phyloP scores from a whole-genome alignment of 2,888 invertebrate genomes.

The Chloromyia formosa region DNA sequence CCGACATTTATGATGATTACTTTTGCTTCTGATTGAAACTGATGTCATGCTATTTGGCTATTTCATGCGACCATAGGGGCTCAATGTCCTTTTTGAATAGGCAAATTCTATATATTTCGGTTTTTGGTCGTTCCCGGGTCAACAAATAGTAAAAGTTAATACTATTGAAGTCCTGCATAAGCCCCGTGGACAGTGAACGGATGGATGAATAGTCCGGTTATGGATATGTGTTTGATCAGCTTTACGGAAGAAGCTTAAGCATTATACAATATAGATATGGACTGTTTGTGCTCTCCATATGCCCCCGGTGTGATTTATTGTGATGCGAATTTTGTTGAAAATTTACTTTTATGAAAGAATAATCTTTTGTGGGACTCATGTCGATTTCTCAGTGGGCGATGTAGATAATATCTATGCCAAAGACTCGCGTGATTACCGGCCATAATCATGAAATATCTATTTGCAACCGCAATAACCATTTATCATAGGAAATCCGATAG shows the following conservation, averaged over 20 bases:
- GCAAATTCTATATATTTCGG: not conserved
- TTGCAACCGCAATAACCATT: no score
- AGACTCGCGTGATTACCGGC: no score
- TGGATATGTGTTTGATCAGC: not conserved
- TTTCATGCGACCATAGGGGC: slow-evolving; percentile 4
- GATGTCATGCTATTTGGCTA: slow-evolving; percentile 36
- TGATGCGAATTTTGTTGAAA: no score
- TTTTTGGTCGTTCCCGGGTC: not conserved
- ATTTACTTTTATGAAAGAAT: no score
- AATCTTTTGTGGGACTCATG: no score
- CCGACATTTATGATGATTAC: slow-evolving; percentile 30
- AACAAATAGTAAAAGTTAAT: not conserved
- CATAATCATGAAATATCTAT: no score
- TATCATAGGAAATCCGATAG: no score
- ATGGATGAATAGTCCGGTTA: not conserved
- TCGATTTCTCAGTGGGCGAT: no score
- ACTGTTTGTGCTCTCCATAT: no score
- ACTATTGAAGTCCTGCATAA: not conserved
- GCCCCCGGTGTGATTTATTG: no score
- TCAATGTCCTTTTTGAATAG: slow-evolving; percentile 8
- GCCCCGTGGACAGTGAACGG: not conserved
- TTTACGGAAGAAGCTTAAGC: slow-evolving; percentile 1
- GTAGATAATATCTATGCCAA: no score
- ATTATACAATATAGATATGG: not conserved
- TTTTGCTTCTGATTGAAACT: slow-evolving; percentile 28